These are phyloP conservation scores for Trissonchulus latispiculum DNA, from an alignment of 2,888 invertebrate genomes.

Conservation along the genomic window DNA sequence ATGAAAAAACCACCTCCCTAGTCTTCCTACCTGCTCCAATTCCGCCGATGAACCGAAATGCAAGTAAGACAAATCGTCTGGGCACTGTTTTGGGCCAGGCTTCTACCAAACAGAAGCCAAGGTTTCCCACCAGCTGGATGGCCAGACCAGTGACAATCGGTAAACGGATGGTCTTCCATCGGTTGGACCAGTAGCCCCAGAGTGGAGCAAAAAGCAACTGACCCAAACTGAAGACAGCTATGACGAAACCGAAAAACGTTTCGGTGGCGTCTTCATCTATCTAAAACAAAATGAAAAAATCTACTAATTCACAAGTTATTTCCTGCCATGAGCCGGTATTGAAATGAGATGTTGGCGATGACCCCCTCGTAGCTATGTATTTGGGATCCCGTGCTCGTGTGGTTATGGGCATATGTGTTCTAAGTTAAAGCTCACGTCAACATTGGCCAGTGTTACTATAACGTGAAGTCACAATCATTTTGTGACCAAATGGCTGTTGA, in stretches of 20 bases:
- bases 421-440: no score
- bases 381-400: no score
- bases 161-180: slow-evolving; percentile 32
- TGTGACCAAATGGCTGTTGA: no score
- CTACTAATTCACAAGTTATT: no score
- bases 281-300: slow-evolving; percentile 17
- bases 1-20: no score
- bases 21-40: slow-evolving; percentile 46
- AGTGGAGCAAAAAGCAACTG: slow-evolving; percentile 45
- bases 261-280: slow-evolving; percentile 26
- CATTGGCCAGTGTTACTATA: no score
- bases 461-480: no score
- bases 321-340: no score
- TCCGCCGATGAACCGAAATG: slow-evolving; percentile 41
- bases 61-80: slow-evolving; percentile 34
- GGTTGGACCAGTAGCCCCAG: slow-evolving; percentile 43
- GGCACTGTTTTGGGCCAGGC: slow-evolving; percentile 29
- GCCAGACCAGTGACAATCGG: slow-evolving; percentile 42
- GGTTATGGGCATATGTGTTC: no score
- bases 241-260: slow-evolving; percentile 44
- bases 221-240: slow-evolving; percentile 45
- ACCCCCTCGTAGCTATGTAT: no score
- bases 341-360: no score
- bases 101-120: slow-evolving; percentile 42
- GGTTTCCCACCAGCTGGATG: slow-evolving; percentile 42